phyloP scores from a whole-genome alignment of 2,888 invertebrate species.

The Athalia circularis region DNA sequence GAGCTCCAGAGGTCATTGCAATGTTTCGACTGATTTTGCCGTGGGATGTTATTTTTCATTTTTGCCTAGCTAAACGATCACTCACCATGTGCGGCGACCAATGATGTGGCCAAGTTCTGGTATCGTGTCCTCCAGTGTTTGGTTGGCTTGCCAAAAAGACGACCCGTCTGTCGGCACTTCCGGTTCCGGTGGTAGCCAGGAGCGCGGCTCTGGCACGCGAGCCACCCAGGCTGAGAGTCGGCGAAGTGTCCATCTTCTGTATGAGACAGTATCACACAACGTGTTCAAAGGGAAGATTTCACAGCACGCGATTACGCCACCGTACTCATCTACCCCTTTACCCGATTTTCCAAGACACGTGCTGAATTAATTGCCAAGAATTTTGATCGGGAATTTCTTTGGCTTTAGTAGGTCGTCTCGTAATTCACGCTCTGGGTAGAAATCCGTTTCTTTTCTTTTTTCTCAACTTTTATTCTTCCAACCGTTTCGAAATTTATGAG shows the following conservation, averaged over 20 bases:
- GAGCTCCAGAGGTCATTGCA: not conserved
- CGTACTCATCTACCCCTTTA: not conserved
- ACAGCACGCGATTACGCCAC: conserved; percentile 17
- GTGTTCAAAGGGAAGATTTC: conserved; percentile 4
- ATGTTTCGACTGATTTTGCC: not conserved
- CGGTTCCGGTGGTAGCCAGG: conserved; percentile 67
- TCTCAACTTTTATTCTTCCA: too few species aligned
- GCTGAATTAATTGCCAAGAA: conserved; percentile 27
- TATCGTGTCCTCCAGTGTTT: conserved; percentile 63
- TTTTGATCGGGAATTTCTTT: not conserved
- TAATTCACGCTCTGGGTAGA: too few species aligned
- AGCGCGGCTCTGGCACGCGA: conserved; percentile 70
- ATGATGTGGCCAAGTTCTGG: conserved; percentile 72
- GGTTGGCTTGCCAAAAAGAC: conserved; percentile 70
- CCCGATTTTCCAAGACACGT: conserved; percentile 10
- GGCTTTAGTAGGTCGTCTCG: not conserved
- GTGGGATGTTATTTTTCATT: not conserved
- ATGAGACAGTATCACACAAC: conserved; percentile 42
- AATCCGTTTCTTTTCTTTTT: not conserved
- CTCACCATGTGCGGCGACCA: conserved; percentile 72
- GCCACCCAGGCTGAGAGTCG: conserved; percentile 68
- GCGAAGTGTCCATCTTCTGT: conserved; percentile 69
- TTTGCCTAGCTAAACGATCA: conserved; percentile 26
- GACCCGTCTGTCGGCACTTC: conserved; percentile 70
- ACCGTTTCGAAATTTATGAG: too few species aligned